phyloP scores from a whole-genome alignment of 2,113 vertebrate species.

The Hippoglossus stenolepis region DNA sequence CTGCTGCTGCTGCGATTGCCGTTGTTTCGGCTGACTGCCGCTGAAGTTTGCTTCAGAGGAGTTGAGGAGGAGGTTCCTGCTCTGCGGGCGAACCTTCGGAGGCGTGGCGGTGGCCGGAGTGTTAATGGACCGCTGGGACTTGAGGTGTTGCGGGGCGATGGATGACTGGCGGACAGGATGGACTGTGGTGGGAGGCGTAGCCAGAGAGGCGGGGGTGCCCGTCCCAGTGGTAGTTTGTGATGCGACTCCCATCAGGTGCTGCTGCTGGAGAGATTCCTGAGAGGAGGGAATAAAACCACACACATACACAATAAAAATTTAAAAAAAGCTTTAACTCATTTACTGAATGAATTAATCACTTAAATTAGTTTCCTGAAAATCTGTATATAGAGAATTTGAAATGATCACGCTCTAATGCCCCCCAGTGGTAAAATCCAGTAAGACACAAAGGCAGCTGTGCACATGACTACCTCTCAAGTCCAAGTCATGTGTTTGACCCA shows the following conservation, averaged over 20 bases:
- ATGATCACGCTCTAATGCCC: neutral
- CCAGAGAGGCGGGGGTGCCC: slow-evolving; percentile 81
- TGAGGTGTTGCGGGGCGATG: slow-evolving; percentile 77
- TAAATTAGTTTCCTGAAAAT: neutral
- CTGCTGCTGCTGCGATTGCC: slow-evolving; percentile 49
- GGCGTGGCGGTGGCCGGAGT: slow-evolving; percentile 81
- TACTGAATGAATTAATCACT: neutral
- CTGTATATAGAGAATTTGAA: neutral
- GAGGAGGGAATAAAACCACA: neutral
- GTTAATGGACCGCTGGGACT: slow-evolving; percentile 84
- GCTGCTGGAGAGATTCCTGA: slow-evolving; percentile 85
- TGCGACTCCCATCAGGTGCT: slow-evolving; percentile 81
- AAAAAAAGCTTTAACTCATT: neutral
- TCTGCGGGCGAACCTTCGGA: slow-evolving; percentile 89
- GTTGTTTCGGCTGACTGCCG: slow-evolving; percentile 67
- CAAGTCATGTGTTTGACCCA: neutral
- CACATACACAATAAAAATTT: neutral
- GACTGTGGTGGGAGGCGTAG: slow-evolving; percentile 84
- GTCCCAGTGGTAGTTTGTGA: slow-evolving; percentile 80
- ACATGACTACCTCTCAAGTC: neutral
- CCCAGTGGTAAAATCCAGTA: neutral
- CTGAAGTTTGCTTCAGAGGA: slow-evolving; percentile 88
- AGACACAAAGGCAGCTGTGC: neutral
- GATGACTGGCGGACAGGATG: slow-evolving; percentile 81
- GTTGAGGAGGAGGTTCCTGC: slow-evolving; percentile 91